phyloP scores from a whole-genome alignment of 2,113 vertebrate species.

The Mormyrus lacerda region DNA sequence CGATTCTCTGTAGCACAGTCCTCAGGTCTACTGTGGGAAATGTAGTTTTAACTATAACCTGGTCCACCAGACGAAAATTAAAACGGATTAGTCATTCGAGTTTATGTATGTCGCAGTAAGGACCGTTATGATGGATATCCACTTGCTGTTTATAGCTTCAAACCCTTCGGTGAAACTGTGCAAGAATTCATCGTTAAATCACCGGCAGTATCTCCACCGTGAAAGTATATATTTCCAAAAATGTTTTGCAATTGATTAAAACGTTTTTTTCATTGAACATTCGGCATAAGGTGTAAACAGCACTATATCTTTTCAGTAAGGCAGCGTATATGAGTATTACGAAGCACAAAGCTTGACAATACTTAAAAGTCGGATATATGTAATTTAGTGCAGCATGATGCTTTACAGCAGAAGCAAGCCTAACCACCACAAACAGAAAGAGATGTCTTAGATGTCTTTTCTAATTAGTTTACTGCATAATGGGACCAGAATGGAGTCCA shows the following conservation, averaged over 20 bases:
- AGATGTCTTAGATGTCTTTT: background rate
- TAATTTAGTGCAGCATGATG: background rate
- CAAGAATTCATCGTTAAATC: background rate
- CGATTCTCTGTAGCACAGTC: background rate
- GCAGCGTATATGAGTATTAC: background rate
- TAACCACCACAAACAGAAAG: background rate
- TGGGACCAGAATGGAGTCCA: background rate
- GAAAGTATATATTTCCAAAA: background rate
- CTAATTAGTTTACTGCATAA: background rate
- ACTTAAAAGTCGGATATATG: background rate
- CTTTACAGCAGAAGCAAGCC: background rate
- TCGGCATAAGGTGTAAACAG: background rate
- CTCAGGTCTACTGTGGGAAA: slow-evolving; percentile 38
- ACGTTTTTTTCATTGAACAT: background rate
- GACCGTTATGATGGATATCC: background rate
- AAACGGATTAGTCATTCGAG: background rate
- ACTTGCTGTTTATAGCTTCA: background rate
- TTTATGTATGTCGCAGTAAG: background rate
- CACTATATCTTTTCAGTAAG: background rate
- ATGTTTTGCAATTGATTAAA: background rate
- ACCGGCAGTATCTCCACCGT: background rate
- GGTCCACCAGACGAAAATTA: background rate
- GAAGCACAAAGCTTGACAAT: background rate
- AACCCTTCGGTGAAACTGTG: background rate
- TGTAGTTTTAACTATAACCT: slow-evolving; percentile 25